Evolutionary conservation across 2,797 vertebrate species (phyloP).

Genomic region (Sphaeramia orbicularis): DNA sequence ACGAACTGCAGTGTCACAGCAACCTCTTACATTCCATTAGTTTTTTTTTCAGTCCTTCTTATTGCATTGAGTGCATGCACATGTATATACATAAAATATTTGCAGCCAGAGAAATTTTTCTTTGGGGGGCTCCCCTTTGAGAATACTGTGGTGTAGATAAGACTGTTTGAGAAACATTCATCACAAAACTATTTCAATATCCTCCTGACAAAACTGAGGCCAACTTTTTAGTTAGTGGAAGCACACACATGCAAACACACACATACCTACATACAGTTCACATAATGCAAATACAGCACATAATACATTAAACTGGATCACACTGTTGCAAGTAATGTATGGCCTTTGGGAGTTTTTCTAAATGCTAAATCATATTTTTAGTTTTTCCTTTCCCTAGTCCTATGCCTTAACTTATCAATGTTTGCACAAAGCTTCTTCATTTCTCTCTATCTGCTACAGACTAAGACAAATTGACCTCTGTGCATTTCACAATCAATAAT

Average conservation of each 20-base stretch:
- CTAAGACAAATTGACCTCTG: slow-evolving; percentile 26
- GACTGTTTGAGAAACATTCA: slow-evolving; percentile 3
- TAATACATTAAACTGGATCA: slow-evolving; percentile 1
- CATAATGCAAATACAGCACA: not conserved
- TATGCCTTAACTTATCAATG: slow-evolving; percentile 24
- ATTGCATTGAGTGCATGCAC: not conserved
- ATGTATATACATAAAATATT: not conserved
- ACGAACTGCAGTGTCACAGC: slow-evolving; percentile 15
- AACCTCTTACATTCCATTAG: not conserved
- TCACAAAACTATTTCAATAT: slow-evolving; percentile 17
- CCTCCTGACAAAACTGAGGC: not conserved
- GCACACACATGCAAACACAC: not conserved
- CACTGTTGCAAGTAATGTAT: not conserved
- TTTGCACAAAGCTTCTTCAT: slow-evolving; percentile 2
- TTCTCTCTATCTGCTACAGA: not conserved
- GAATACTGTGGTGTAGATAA: slow-evolving; percentile 19
- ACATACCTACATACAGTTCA: not conserved
- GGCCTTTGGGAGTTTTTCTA: slow-evolving; percentile 19
- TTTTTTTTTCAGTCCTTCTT: slow-evolving; percentile 14
- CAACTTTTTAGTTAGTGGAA: slow-evolving; percentile 1
- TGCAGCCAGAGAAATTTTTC: slow-evolving; percentile 17
- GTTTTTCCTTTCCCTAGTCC: not conserved
- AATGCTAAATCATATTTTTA: slow-evolving; percentile 31
- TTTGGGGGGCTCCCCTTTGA: not conserved
- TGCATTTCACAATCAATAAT: slow-evolving; percentile 24